Evolutionary conservation across 2,888 invertebrate genomes (phyloP), one percentile per base, ranked within the genome.

Genomic region (Macaria liturata): DNA sequence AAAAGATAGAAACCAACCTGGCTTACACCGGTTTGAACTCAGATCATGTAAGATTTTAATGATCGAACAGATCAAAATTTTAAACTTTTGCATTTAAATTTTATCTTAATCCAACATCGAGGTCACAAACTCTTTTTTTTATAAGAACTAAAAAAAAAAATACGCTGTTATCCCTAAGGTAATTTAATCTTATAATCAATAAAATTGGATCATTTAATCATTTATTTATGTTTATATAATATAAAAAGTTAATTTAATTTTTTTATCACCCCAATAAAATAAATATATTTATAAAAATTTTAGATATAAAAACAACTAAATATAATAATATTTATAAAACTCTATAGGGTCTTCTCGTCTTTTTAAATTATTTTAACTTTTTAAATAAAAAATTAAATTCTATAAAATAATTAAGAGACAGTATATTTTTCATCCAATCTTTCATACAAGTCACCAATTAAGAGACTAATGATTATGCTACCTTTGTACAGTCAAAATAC

Each of bases 101-200:
- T 92, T 90, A 93, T 91, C 93, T 94, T 95, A 95, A 95, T 96
- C 95, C 96, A 96, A 96, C 96, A 96, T 96, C 95, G 96, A 96
- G 95, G 95, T 96, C 95, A 94, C 94, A 95, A 96, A 92, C 95
- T 93, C 84, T 93, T 92, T 93, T 94, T 93, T 92, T 89, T 93
- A 96, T 95, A 85, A 80, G 95, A 93, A 92, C 95, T 95, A 93
- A 94, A 87, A 88, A 94, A 94, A 93, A 93, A 94, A 93, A 95
- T 93, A 95, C 94, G 94, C 95, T 96, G 95, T 96, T 96, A 96
- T 95, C 95, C 95, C 95, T 95, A 94, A 94, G 94, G 95, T 95
- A 95, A 95, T 94, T 95, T 94, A 87, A 87, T 93, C 93, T 94
- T 93, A 67, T 93, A 93, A 93, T 94, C 93, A 88, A 76, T 88